These are phyloP conservation scores for Climacteris rufus DNA, from an alignment of 2,113 vertebrate species.

Conservation along the genomic window DNA sequence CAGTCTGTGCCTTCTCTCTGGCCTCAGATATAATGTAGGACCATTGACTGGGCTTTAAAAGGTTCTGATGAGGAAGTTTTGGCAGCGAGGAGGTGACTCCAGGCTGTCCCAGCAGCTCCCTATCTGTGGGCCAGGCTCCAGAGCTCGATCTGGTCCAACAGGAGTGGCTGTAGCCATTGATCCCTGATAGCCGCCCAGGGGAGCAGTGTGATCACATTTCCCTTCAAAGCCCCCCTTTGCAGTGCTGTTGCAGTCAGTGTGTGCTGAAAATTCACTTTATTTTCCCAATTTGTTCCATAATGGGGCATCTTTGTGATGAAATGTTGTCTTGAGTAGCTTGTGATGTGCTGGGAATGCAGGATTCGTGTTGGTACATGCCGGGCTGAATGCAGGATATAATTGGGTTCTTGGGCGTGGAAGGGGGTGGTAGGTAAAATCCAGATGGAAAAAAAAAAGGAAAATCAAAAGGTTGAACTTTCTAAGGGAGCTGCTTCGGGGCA, in stretches of 20 bases:
- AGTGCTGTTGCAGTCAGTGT: accelerated
- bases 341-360: not conserved
- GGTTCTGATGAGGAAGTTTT: not conserved
- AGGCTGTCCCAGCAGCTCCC: not conserved
- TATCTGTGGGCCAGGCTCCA: not conserved
- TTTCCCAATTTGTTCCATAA: not conserved
- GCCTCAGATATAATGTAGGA: not conserved
- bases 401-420: not conserved
- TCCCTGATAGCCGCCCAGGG: accelerated
- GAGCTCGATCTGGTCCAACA: accelerated
- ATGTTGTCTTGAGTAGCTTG: not conserved
- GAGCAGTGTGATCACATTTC: not conserved
- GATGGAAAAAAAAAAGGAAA: not conserved
- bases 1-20: not conserved
- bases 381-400: not conserved
- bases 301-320: not conserved
- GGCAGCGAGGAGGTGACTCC: not conserved
- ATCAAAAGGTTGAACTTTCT: not conserved
- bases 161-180: not conserved
- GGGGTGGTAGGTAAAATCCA: not conserved
- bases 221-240: not conserved
- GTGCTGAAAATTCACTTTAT: not conserved
- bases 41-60: not conserved
- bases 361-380: not conserved
- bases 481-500: not conserved